phyloP scores from a whole-genome alignment of 2,113 vertebrate genomes.

The Polypterus bichir region DNA sequence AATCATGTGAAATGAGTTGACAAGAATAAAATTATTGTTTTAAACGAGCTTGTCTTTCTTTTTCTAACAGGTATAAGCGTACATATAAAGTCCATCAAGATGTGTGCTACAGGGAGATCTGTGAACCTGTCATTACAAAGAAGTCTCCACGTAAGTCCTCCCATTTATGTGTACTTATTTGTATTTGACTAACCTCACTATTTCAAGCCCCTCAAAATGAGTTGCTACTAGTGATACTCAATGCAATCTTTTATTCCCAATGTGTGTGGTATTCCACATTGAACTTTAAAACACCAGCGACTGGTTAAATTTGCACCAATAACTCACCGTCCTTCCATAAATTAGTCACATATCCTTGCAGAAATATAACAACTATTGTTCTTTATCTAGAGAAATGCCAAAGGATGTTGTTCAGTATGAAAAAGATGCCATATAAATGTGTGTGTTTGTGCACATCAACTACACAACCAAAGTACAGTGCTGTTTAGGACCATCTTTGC shows the following conservation, averaged over 20 bases:
- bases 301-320: too few relatives aligned
- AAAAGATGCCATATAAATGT: too few relatives aligned
- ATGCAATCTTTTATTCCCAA: neutral
- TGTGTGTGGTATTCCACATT: neutral
- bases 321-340: too few relatives aligned
- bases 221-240: neutral
- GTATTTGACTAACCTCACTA: neutral
- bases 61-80: constrained; percentile 64
- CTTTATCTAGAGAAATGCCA: too few relatives aligned
- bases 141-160: constrained; percentile 54
- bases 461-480: too few relatives aligned
- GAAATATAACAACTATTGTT: too few relatives aligned
- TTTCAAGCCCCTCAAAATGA: neutral
- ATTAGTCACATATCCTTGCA: too few relatives aligned
- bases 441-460: too few relatives aligned
- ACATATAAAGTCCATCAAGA: constrained; percentile 78
- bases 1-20: neutral
- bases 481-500: too few relatives aligned
- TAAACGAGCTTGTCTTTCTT: constrained; percentile 13
- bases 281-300: neutral
- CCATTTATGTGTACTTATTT: neutral
- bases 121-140: constrained; percentile 43
- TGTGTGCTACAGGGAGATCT: constrained; percentile 77
- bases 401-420: too few relatives aligned
- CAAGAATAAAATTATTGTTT: neutral